phyloP scores from a whole-genome alignment of 2,797 vertebrate species.

The Pagetopsis macropterus region DNA sequence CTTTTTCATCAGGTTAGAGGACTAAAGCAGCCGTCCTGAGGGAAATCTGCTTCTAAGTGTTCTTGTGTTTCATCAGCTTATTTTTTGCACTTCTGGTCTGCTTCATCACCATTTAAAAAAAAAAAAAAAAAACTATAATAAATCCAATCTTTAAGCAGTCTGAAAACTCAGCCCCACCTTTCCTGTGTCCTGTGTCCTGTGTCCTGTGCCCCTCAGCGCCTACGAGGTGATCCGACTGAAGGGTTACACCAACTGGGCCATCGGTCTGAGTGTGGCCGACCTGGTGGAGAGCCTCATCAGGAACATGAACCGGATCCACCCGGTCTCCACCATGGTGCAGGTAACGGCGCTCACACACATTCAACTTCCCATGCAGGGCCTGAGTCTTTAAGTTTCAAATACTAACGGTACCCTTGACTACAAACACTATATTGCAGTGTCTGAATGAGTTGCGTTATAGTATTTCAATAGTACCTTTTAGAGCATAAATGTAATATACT shows the following conservation, averaged over 20 bases:
- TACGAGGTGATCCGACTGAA: constrained; percentile 97
- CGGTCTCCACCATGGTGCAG: constrained; percentile 96
- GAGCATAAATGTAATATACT: too few species aligned
- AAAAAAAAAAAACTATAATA: background rate
- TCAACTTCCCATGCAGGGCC: background rate
- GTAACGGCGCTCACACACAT: constrained; percentile 66
- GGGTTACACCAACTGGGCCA: constrained; percentile 98
- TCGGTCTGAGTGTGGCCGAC: constrained; percentile 94
- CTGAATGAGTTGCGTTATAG: too few species aligned
- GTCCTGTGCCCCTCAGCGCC: constrained; percentile 81
- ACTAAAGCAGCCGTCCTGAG: constrained; percentile 1
- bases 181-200: background rate
- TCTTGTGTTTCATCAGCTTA: constrained; percentile 1
- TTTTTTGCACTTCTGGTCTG: background rate
- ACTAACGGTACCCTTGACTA: too few species aligned
- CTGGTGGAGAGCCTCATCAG: constrained; percentile 92
- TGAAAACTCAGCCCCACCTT: background rate
- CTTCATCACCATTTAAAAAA: background rate
- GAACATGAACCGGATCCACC: constrained; percentile 91
- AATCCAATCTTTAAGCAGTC: background rate
- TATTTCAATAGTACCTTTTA: too few species aligned
- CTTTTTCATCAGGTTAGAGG: background rate
- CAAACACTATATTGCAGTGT: too few species aligned
- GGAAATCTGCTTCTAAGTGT: background rate
- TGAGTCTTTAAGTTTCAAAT: too few species aligned